A percentile compares a stretch with the other conserved stretches of the same genome.
Evolutionary conservation across 1,140 invertebrate genomes (phyloP).

Genomic region (Dendrolimus kikuchii): DNA sequence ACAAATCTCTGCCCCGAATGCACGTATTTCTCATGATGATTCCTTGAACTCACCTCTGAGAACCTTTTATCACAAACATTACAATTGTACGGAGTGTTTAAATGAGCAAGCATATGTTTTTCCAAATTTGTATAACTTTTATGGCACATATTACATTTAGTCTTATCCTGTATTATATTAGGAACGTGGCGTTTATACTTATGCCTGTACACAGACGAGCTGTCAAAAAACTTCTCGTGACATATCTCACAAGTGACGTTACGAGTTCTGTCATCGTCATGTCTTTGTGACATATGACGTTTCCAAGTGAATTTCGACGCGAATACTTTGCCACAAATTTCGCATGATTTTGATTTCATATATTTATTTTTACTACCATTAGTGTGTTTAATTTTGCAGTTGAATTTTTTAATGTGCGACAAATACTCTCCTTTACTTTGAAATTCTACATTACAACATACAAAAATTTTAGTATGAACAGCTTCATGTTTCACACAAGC

Average conservation of each 20-base stretch:
- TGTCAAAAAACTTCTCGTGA: slow-evolving; percentile 5
- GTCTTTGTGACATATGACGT: slow-evolving; percentile 1
- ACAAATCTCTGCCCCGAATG: too few species aligned
- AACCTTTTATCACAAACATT: slow-evolving; percentile 11
- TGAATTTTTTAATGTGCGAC: too few species aligned
- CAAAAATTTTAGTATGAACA: too few species aligned
- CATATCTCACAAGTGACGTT: slow-evolving; percentile 8
- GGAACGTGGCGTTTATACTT: neutral
- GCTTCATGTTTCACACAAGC: too few species aligned
- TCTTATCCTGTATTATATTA: neutral
- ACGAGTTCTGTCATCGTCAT: neutral
- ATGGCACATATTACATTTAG: slow-evolving; percentile 13
- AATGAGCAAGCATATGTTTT: slow-evolving; percentile 7
- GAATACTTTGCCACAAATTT: slow-evolving; percentile 11
- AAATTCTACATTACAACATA: too few species aligned
- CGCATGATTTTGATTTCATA: neutral
- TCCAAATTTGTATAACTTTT: slow-evolving; percentile 6
- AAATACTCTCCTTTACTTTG: too few species aligned
- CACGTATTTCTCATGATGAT: too few species aligned
- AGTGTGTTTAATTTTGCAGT: too few species aligned
- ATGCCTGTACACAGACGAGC: slow-evolving; percentile 4
- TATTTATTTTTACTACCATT: neutral
- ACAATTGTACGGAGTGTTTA: slow-evolving; percentile 6
- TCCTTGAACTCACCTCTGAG: too few species aligned
- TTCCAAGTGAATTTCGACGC: slow-evolving; percentile 6